Conservation (phyloP, 2,797 vertebrate genomes). For the Jordanella pulchra region DNA sequence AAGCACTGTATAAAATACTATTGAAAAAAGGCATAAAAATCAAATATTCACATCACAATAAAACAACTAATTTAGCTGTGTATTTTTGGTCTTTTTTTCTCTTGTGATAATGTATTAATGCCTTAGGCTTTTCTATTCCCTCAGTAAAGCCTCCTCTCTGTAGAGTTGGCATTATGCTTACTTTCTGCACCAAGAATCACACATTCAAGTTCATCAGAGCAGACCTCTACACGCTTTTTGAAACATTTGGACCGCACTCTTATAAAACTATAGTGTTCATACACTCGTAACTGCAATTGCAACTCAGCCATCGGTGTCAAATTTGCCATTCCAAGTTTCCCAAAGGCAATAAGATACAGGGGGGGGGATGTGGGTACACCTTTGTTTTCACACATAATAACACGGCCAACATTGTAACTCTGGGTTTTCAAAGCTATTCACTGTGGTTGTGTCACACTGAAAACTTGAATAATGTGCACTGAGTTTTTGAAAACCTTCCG, state of each 20-base stretch:
- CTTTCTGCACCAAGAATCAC: constrained; percentile 80
- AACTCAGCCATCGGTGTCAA: constrained; percentile 76
- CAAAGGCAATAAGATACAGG: constrained; percentile 67
- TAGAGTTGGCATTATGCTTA: constrained; percentile 78
- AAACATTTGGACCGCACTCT: constrained; percentile 71
- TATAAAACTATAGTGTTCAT: constrained; percentile 72
- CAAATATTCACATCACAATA: constrained; percentile 30
- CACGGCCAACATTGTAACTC: constrained; percentile 80
- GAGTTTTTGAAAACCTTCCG: constrained; percentile 69
- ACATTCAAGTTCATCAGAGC: constrained; percentile 83
- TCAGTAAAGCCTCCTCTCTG: constrained; percentile 70
- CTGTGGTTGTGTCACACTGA: constrained; percentile 69
- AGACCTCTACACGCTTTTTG: constrained; percentile 71
- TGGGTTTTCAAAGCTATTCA: constrained; percentile 74
- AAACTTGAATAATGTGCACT: constrained; percentile 67
- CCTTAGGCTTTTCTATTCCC: constrained; percentile 77
- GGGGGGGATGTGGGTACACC: constrained; percentile 56
- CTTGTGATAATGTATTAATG: constrained; percentile 37
- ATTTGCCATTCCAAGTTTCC: constrained; percentile 64
- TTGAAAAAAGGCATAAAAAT: constrained; percentile 19
- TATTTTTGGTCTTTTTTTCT: constrained; percentile 10
- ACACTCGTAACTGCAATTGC: constrained; percentile 77
- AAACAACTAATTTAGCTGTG: constrained; percentile 48
- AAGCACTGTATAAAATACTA: constrained; percentile 5
- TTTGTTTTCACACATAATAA: constrained; percentile 80